Percentiles rank a stretch among this genome's conserved stretches.
Evolutionary conservation across 2,888 invertebrate species (phyloP).

Genomic region (Zonitis immaculata): DNA sequence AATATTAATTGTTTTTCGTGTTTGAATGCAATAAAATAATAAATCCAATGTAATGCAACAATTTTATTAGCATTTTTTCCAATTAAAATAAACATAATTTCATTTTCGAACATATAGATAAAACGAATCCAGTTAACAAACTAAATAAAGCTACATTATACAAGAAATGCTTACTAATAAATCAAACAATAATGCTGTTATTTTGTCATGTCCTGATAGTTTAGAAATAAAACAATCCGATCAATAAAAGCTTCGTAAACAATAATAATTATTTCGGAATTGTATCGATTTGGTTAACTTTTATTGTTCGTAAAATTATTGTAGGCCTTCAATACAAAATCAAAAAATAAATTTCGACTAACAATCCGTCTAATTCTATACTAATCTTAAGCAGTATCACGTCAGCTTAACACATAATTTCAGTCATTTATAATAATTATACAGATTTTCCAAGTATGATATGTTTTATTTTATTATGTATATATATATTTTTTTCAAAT

Average conservation of each 20-base stretch:
- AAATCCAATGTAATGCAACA: not conserved
- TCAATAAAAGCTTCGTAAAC: not conserved
- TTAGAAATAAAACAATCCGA: not conserved
- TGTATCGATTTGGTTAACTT: not conserved
- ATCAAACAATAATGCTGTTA: slow-evolving; percentile 1
- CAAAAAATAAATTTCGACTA: not conserved
- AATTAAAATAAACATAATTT: not conserved
- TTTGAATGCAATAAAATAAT: not conserved
- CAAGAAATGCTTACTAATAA: slow-evolving; percentile 15
- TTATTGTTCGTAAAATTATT: not conserved
- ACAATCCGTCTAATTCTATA: not conserved
- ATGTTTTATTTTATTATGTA: slow-evolving; percentile 38
- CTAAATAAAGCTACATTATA: slow-evolving; percentile 14
- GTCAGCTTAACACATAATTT: slow-evolving; percentile 35
- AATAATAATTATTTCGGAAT: not conserved
- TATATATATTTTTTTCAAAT: slow-evolving; percentile 1
- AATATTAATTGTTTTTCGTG: too few relatives aligned
- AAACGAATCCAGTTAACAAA: not conserved
- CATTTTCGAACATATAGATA: not conserved
- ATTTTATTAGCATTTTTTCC: not conserved
- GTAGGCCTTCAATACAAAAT: not conserved
- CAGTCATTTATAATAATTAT: slow-evolving; percentile 26
- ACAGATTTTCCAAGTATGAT: slow-evolving; percentile 41
- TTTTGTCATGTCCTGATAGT: not conserved
- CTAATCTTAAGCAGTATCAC: slow-evolving; percentile 38